phyloP scores from a whole-genome alignment of 2,113 vertebrate species.

The Pollachius pollachius region DNA sequence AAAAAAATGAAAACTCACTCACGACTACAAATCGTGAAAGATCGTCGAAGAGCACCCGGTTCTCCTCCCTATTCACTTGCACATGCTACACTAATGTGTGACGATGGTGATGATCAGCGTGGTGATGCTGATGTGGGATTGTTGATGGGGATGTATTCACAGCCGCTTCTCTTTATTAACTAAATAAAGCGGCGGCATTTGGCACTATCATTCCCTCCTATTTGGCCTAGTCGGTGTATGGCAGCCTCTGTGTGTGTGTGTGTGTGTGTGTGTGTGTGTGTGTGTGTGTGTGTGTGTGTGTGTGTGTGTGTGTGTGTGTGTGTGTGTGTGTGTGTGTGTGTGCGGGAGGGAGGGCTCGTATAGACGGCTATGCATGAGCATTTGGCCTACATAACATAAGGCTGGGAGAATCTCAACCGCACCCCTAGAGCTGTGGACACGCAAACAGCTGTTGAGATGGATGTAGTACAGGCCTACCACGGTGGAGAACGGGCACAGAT shows the following conservation, averaged over 20 bases:
- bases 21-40: too few species aligned
- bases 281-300: too few species aligned
- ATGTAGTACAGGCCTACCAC: neutral
- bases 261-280: too few species aligned
- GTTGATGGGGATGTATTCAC: too few species aligned
- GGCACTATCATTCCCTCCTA: neutral
- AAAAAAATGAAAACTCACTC: too few species aligned
- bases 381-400: slow-evolving; percentile 13
- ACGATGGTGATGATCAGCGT: too few species aligned
- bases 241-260: neutral
- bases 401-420: slow-evolving; percentile 12
- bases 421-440: slow-evolving; percentile 7
- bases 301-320: too few species aligned
- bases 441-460: slow-evolving; percentile 14
- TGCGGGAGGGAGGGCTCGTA: neutral
- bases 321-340: too few species aligned
- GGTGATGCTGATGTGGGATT: neutral
- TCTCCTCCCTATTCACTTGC: slow-evolving; percentile 6
- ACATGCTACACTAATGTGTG: slow-evolving; percentile 14
- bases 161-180: neutral
- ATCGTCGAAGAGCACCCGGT: neutral
- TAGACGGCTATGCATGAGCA: neutral
- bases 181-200: too few species aligned
- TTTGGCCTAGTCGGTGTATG: neutral
- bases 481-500: neutral